These are phyloP conservation scores for Jaculus jaculus DNA, from an alignment of 2,113 vertebrate species.

Conservation along the genomic window DNA sequence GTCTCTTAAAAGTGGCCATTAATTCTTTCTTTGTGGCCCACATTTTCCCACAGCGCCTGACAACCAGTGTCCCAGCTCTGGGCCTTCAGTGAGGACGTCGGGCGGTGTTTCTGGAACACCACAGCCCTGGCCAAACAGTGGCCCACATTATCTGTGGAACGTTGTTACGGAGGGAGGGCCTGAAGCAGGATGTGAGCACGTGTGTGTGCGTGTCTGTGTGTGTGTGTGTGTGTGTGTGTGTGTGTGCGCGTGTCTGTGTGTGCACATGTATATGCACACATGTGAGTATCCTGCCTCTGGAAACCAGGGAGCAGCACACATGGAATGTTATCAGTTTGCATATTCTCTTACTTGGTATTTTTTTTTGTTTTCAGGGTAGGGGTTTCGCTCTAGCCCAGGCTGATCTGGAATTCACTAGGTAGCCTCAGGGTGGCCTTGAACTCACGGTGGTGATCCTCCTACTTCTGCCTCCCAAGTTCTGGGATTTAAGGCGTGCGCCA, in stretches of 20 bases:
- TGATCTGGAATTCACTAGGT: too few relatives aligned
- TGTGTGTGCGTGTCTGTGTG: too few relatives aligned
- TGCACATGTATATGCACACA: rapidly evolving
- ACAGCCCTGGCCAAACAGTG: background rate
- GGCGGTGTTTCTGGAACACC: background rate
- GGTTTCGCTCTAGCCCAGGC: too few relatives aligned
- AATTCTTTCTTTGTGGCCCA: background rate
- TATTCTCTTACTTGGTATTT: background rate
- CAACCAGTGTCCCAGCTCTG: background rate
- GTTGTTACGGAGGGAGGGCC: background rate
- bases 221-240: background rate
- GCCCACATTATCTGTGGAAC: background rate
- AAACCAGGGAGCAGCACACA: background rate
- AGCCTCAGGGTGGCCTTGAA: too few relatives aligned
- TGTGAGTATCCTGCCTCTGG: background rate
- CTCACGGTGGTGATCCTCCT: too few relatives aligned
- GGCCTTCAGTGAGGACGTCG: background rate
- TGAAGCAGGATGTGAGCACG: background rate
- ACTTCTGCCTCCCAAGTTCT: too few relatives aligned
- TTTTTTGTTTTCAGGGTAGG: background rate
- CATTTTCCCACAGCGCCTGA: background rate
- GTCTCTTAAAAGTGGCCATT: background rate
- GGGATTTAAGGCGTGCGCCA: too few relatives aligned
- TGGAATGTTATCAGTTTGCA: background rate
- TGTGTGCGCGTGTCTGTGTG: rapidly evolving